These are phyloP conservation scores for Rhyzopertha dominica DNA, from an alignment of 1,140 invertebrate genomes.

Conservation along the genomic window DNA sequence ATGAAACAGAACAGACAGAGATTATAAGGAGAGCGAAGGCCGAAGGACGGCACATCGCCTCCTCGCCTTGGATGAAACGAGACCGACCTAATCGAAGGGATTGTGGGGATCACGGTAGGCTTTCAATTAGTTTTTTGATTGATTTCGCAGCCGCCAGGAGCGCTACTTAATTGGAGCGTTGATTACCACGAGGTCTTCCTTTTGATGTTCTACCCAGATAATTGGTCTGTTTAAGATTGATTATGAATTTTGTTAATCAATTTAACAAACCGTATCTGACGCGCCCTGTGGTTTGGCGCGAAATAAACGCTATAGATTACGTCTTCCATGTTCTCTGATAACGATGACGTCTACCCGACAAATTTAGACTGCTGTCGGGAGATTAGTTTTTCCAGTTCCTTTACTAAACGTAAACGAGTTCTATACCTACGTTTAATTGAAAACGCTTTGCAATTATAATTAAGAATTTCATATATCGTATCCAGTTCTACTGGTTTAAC, in stretches of 20 bases:
- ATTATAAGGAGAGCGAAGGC: constrained; percentile 6
- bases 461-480: too few relatives aligned
- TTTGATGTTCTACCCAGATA: constrained; percentile 42
- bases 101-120: constrained; percentile 27
- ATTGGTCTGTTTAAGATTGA: constrained; percentile 44
- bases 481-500: too few relatives aligned
- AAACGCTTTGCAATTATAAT: too few relatives aligned
- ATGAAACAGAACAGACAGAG: constrained; percentile 35
- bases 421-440: too few relatives aligned
- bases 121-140: constrained; percentile 47
- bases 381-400: too few relatives aligned
- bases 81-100: constrained; percentile 27
- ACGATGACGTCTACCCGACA: too few relatives aligned
- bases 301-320: too few relatives aligned
- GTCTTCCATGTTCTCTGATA: too few relatives aligned
- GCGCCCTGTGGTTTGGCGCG: too few relatives aligned
- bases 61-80: neutral
- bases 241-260: constrained; percentile 42
- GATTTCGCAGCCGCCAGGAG: constrained; percentile 42
- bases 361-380: too few relatives aligned
- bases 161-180: constrained; percentile 44
- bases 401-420: too few relatives aligned
- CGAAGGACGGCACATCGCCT: constrained; percentile 5
- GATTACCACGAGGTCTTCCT: constrained; percentile 40
- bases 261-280: too few relatives aligned